phyloP scores from a whole-genome alignment of 2,797 vertebrate species.

The Myotis vivesi region DNA sequence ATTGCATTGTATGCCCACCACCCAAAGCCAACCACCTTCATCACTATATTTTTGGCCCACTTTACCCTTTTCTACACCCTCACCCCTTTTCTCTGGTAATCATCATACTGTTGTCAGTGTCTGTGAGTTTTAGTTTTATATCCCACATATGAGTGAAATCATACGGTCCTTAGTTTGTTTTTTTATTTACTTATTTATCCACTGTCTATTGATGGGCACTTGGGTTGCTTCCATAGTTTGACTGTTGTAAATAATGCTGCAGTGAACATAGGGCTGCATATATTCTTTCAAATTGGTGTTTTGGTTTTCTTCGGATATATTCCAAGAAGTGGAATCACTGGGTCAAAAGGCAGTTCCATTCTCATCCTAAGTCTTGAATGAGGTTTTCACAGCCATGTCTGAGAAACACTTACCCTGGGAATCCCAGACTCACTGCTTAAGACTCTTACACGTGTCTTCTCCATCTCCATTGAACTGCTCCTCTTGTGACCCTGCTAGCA shows the following conservation, averaged over 20 bases:
- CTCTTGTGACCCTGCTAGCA: neutral
- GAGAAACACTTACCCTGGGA: neutral
- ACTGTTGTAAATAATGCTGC: neutral
- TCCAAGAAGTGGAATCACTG: neutral
- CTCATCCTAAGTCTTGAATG: neutral
- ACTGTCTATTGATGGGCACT: neutral
- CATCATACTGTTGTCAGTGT: neutral
- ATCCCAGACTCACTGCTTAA: neutral
- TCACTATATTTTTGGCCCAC: neutral
- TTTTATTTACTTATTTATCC: neutral
- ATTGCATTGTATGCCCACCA: neutral
- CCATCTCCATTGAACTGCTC: neutral
- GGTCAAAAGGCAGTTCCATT: neutral
- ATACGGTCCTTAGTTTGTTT: neutral
- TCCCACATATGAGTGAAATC: neutral
- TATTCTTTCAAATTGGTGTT: neutral
- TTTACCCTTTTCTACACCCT: neutral
- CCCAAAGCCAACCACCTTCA: neutral
- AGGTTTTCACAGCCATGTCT: neutral
- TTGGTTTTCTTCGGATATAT: neutral
- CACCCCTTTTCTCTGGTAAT: neutral
- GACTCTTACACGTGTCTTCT: accelerated
- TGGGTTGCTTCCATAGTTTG: neutral
- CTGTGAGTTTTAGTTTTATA: neutral
- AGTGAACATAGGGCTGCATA: neutral